Conservation (phyloP, 2,797 vertebrate species). For the Sparidentex hasta region DNA sequence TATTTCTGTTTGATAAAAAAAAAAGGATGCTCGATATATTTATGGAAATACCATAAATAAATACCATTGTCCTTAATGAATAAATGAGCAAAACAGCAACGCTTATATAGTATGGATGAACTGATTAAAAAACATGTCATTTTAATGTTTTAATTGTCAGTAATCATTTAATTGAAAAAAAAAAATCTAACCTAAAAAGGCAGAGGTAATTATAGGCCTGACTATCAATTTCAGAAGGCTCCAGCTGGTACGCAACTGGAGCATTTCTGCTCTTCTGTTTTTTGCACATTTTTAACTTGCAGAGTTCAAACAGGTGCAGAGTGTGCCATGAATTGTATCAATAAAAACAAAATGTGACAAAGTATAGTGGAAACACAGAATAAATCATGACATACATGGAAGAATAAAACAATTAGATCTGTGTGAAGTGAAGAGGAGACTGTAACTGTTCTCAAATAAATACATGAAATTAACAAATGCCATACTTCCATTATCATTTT, state of each 20-base stretch:
- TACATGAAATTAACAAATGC: background rate
- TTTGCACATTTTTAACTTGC: no score
- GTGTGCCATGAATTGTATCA: no score
- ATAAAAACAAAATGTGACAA: no score
- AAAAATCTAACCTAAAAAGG: background rate
- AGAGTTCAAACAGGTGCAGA: no score
- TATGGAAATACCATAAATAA: background rate
- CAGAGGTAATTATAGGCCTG: no score
- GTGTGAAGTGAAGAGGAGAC: background rate
- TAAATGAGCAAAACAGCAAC: no score
- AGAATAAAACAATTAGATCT: no score
- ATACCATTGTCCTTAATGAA: no score
- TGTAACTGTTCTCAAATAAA: background rate
- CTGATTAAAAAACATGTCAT: background rate
- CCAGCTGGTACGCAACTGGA: no score
- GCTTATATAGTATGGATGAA: background rate
- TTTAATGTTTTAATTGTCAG: background rate
- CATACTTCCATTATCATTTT: background rate
- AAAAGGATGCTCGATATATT: background rate
- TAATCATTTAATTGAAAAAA: background rate
- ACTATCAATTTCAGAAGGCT: no score
- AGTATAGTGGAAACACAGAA: background rate
- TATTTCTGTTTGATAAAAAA: background rate
- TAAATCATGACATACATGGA: background rate
- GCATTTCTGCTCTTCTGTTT: no score